A percentile compares a stretch with the other conserved stretches of the same genome.
These are phyloP conservation scores for Thymelicus sylvestris DNA, from an alignment of 2,888 invertebrate species.

Conservation along the genomic window DNA sequence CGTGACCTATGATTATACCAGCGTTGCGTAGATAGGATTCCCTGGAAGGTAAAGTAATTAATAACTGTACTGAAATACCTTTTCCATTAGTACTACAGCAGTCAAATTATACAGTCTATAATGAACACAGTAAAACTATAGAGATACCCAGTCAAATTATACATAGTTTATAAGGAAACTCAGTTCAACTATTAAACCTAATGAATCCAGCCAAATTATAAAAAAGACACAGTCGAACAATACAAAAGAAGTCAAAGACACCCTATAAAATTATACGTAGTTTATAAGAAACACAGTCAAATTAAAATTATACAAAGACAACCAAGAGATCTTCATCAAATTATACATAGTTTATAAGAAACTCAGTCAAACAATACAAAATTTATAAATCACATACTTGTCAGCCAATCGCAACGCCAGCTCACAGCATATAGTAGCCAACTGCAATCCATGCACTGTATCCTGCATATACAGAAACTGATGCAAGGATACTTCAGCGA, in stretches of 20 bases:
- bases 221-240: no score
- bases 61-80: no score
- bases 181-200: no score
- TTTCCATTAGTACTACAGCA: no score
- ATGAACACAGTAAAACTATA: no score
- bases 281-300: background rate
- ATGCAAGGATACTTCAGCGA: conserved; percentile 55
- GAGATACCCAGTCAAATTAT: background rate
- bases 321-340: background rate
- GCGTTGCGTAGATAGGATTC: conserved; percentile 52
- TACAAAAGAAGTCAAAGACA: no score
- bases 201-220: background rate
- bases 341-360: no score
- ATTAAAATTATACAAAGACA: background rate
- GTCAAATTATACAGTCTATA: background rate
- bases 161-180: no score
- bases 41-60: conserved; percentile 26
- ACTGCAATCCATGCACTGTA: conserved; percentile 54
- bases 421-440: conserved; percentile 58
- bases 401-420: conserved; percentile 53
- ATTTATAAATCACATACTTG: conserved; percentile 45
- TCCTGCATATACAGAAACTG: conserved; percentile 53
- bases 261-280: no score
- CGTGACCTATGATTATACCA: conserved; percentile 44
- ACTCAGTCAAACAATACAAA: conserved; percentile 11